Conservation (phyloP, 2,797 vertebrate species). For the Trichosurus vulpecula region DNA sequence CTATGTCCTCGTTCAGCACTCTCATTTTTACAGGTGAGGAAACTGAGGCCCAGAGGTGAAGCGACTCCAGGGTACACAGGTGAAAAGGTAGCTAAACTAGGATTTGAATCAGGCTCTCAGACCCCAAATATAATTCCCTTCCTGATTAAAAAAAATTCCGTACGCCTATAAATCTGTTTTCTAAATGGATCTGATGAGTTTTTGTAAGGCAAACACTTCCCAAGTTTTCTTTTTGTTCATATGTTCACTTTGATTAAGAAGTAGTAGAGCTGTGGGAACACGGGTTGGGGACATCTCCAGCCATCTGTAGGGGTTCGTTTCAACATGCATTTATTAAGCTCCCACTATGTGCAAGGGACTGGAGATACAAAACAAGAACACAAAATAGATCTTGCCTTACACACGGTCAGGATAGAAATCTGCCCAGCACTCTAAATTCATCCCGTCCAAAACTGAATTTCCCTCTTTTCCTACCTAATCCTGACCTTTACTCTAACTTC, state of each 20-base stretch:
- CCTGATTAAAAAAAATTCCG: neutral
- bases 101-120: neutral
- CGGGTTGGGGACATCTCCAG: neutral
- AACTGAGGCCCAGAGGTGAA: neutral
- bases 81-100: neutral
- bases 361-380: neutral
- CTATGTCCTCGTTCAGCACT: neutral
- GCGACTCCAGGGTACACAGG: neutral
- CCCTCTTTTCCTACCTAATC: neutral
- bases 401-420: neutral
- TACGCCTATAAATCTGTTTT: neutral
- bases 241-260: neutral
- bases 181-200: neutral
- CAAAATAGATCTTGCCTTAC: neutral
- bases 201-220: neutral
- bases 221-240: neutral
- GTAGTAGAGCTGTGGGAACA: neutral
- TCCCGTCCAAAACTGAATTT: neutral
- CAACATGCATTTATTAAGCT: neutral
- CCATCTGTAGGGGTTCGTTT: neutral
- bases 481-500: neutral
- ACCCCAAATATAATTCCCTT: neutral
- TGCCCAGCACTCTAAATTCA: neutral
- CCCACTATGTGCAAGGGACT: neutral
- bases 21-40: neutral